Percentiles rank a stretch among this genome's conserved stretches.
These are phyloP conservation scores for Malthinus seriepunctatus DNA, from an alignment of 2,888 invertebrate genomes.

Conservation along the genomic window DNA sequence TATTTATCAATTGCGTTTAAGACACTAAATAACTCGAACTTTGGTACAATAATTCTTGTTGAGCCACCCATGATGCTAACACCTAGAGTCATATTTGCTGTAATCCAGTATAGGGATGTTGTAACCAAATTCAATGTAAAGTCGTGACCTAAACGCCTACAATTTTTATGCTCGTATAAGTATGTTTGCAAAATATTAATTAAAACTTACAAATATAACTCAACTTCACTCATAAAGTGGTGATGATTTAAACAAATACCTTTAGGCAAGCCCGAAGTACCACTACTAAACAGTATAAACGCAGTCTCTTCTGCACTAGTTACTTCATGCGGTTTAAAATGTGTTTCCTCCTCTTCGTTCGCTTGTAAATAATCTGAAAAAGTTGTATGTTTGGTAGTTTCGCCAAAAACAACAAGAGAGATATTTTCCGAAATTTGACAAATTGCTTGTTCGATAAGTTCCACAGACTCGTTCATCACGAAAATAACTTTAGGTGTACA, in stretches of 20 bases:
- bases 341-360: slow-evolving; percentile 21
- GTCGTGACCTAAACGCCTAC: background rate
- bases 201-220: slow-evolving; percentile 48
- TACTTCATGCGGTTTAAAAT: slow-evolving; percentile 25
- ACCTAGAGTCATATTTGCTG: slow-evolving; percentile 12
- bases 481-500: slow-evolving; percentile 40
- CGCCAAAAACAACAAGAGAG: slow-evolving; percentile 44
- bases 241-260: slow-evolving; percentile 34
- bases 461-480: slow-evolving; percentile 32
- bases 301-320: slow-evolving; percentile 26
- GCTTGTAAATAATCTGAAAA: slow-evolving; percentile 37
- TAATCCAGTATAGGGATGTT: slow-evolving; percentile 31
- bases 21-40: slow-evolving; percentile 22
- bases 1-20: slow-evolving; percentile 24
- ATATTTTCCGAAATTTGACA: slow-evolving; percentile 32
- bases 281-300: slow-evolving; percentile 38
- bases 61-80: slow-evolving; percentile 16
- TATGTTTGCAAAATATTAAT: background rate
- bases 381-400: slow-evolving; percentile 30
- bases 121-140: slow-evolving; percentile 10
- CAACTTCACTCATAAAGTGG: slow-evolving; percentile 32
- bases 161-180: background rate
- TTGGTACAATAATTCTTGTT: slow-evolving; percentile 13
- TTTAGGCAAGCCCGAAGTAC: slow-evolving; percentile 38
- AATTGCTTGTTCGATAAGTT: slow-evolving; percentile 31